These are phyloP conservation scores for Mustelus asterias DNA, from an alignment of 2,113 vertebrate genomes.

Conservation along the genomic window DNA sequence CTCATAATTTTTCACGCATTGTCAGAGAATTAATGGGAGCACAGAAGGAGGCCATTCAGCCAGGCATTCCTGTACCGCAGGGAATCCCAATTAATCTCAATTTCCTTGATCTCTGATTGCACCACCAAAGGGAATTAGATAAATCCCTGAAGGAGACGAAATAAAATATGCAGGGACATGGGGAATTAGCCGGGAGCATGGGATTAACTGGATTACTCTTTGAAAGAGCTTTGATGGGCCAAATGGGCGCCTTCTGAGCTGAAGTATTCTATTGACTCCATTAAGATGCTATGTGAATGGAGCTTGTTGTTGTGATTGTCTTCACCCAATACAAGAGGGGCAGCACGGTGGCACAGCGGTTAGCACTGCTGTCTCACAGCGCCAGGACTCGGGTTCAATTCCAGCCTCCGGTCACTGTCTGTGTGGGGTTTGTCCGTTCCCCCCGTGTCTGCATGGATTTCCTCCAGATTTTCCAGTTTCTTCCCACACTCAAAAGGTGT, in stretches of 20 bases:
- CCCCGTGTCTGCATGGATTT: too few relatives aligned
- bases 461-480: too few relatives aligned
- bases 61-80: not conserved
- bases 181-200: too few relatives aligned
- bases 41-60: not conserved
- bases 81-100: not conserved
- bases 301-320: not conserved
- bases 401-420: too few relatives aligned
- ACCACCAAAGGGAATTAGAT: not conserved
- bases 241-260: not conserved
- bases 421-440: too few relatives aligned
- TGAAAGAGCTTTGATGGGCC: not conserved
- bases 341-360: too few relatives aligned
- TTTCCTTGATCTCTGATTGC: not conserved
- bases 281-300: not conserved
- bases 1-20: not conserved
- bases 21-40: not conserved
- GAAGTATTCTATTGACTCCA: not conserved
- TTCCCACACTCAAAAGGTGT: too few relatives aligned
- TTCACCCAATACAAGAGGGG: not conserved
- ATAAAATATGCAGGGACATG: not conserved
- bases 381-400: too few relatives aligned
- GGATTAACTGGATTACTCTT: not conserved
- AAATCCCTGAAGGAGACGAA: not conserved
- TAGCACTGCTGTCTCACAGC: too few relatives aligned